phyloP scores from a whole-genome alignment of 2,113 vertebrate genomes.

The Pygoscelis adeliae region DNA sequence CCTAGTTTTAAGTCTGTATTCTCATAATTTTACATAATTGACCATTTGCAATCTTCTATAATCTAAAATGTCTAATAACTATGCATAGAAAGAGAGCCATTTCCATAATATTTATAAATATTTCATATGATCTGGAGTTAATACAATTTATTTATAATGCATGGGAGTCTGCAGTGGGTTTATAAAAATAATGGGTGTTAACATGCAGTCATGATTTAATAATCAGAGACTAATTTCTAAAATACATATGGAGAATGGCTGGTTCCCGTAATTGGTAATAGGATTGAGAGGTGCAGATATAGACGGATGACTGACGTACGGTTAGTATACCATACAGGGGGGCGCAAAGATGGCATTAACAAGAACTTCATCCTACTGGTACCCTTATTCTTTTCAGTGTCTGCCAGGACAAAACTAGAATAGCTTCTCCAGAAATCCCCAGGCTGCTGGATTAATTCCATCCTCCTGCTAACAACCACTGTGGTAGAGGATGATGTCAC shows the following conservation, averaged over 20 bases:
- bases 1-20: conserved; percentile 40
- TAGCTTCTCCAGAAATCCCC: neutral
- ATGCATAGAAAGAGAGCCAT: conserved; percentile 58
- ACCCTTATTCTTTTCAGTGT: neutral
- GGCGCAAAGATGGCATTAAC: neutral
- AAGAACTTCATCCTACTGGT: neutral
- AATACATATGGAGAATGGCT: neutral
- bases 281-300: neutral
- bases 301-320: neutral
- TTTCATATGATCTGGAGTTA: conserved; percentile 63
- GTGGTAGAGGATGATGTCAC: neutral
- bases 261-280: neutral
- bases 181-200: conserved; percentile 69
- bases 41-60: conserved; percentile 57
- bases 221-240: conserved; percentile 61
- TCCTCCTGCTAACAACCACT: neutral
- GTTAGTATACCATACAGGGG: neutral
- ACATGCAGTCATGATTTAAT: conserved; percentile 67
- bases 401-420: neutral
- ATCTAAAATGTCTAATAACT: conserved; percentile 67
- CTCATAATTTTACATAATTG: conserved; percentile 63
- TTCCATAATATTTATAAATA: conserved; percentile 71
- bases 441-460: neutral
- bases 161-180: conserved; percentile 49
- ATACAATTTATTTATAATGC: conserved; percentile 70